Percentiles rank a stretch among this genome's conserved stretches.
phyloP scores from a whole-genome alignment of 2,797 vertebrate genomes.

The Ambastaia sidthimunki region DNA sequence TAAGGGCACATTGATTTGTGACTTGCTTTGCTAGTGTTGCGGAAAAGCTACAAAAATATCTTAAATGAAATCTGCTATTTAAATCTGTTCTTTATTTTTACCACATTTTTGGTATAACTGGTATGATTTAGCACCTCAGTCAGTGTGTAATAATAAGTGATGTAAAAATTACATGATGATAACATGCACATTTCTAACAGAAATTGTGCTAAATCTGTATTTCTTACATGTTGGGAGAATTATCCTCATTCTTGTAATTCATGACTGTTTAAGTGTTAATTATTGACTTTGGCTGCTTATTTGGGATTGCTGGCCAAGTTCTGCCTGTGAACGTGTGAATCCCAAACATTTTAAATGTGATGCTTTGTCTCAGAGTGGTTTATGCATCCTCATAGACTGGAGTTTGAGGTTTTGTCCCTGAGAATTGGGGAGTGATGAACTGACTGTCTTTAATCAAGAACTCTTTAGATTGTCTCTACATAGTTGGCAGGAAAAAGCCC shows the following conservation, averaged over 20 bases:
- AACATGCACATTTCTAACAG: not conserved
- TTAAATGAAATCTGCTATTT: not conserved
- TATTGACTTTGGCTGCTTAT: constrained; percentile 28
- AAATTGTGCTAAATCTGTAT: constrained; percentile 3
- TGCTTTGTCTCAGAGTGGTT: constrained; percentile 34
- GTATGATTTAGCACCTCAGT: constrained; percentile 5
- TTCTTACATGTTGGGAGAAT: constrained; percentile 3
- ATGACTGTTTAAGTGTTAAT: not conserved
- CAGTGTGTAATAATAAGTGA: constrained; percentile 19
- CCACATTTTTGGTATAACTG: not conserved
- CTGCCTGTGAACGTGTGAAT: not conserved
- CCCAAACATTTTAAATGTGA: constrained; percentile 21
- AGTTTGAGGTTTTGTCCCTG: constrained; percentile 50
- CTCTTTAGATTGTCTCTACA: constrained; percentile 77
- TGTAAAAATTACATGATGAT: not conserved
- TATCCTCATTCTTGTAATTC: not conserved
- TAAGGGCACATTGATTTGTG: not conserved
- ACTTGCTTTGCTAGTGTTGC: not conserved
- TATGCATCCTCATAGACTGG: constrained; percentile 33
- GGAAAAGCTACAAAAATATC: not conserved
- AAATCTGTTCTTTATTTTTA: not conserved
- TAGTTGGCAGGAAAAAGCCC: constrained; percentile 83
- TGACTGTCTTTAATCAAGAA: constrained; percentile 5
- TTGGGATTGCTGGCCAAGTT: not conserved
- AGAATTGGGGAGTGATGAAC: constrained; percentile 42